These are phyloP conservation scores for Sterna hirundo DNA, from an alignment of 2,113 vertebrate species.

Conservation along the genomic window DNA sequence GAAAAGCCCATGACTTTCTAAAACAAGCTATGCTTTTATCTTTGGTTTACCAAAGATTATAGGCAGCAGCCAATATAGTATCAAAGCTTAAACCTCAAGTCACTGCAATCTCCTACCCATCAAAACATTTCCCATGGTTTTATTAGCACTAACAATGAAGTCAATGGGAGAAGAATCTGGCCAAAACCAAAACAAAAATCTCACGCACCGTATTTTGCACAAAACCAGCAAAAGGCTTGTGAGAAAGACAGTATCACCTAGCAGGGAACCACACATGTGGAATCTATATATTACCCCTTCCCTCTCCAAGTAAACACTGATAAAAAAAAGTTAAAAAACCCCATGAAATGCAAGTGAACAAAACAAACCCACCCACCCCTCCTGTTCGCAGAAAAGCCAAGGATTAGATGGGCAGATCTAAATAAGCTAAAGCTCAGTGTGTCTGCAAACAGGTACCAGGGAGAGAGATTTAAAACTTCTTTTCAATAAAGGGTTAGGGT, in stretches of 20 bases:
- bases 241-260: neutral
- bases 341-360: neutral
- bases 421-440: neutral
- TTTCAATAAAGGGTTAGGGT: neutral
- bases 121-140: slow-evolving; percentile 51
- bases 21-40: slow-evolving; percentile 36
- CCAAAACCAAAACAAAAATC: slow-evolving; percentile 4
- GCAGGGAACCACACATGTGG: neutral
- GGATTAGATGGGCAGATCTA: neutral
- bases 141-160: slow-evolving; percentile 35
- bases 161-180: neutral
- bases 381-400: neutral
- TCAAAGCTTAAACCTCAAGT: slow-evolving; percentile 44
- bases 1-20: slow-evolving; percentile 44
- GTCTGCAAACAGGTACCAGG: neutral
- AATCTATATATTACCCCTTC: neutral
- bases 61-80: slow-evolving; percentile 13
- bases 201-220: neutral
- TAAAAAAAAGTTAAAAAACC: accelerated
- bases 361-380: neutral
- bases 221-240: neutral
- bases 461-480: neutral
- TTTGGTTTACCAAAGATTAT: slow-evolving; percentile 43
- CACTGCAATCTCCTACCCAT: neutral
- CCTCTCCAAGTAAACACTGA: neutral